A percentile compares a stretch with the other conserved stretches of the same genome.
Evolutionary conservation across 2,888 invertebrate genomes (phyloP).

Genomic region (Dasysyrphus tricinctus): DNA sequence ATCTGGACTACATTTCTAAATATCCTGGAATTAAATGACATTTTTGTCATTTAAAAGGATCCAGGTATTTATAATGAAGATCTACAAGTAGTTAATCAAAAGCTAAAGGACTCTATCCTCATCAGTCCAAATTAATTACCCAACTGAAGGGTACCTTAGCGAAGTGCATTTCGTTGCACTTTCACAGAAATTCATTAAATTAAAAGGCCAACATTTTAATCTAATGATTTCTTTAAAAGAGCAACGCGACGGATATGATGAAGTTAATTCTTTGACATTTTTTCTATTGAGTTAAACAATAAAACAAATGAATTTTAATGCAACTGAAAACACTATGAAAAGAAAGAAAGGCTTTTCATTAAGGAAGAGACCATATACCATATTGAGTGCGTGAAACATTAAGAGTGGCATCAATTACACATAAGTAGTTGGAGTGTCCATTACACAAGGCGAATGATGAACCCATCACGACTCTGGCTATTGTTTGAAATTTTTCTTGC

Average conservation of each 20-base stretch:
- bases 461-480: slow-evolving; percentile 39
- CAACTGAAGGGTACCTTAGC: slow-evolving; percentile 13
- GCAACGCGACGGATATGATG: background rate
- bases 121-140: slow-evolving; percentile 48
- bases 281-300: slow-evolving; percentile 26
- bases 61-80: slow-evolving; percentile 31
- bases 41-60: slow-evolving; percentile 14
- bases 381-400: slow-evolving; percentile 72
- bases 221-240: background rate
- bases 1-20: slow-evolving; percentile 14
- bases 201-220: slow-evolving; percentile 1
- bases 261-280: slow-evolving; percentile 46
- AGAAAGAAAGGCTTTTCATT: slow-evolving; percentile 59
- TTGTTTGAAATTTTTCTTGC: slow-evolving; percentile 13
- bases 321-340: slow-evolving; percentile 16
- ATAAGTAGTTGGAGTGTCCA: slow-evolving; percentile 49
- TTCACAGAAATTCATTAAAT: slow-evolving; percentile 1
- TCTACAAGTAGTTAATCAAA: slow-evolving; percentile 36
- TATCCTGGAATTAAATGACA: slow-evolving; percentile 34
- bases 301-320: slow-evolving; percentile 20
- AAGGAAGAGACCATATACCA: slow-evolving; percentile 48
- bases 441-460: slow-evolving; percentile 51
- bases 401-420: slow-evolving; percentile 66
- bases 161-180: slow-evolving; percentile 29
- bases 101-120: slow-evolving; percentile 26